phyloP scores from a whole-genome alignment of 2,113 vertebrate species.

The Opisthocomus hoazin region DNA sequence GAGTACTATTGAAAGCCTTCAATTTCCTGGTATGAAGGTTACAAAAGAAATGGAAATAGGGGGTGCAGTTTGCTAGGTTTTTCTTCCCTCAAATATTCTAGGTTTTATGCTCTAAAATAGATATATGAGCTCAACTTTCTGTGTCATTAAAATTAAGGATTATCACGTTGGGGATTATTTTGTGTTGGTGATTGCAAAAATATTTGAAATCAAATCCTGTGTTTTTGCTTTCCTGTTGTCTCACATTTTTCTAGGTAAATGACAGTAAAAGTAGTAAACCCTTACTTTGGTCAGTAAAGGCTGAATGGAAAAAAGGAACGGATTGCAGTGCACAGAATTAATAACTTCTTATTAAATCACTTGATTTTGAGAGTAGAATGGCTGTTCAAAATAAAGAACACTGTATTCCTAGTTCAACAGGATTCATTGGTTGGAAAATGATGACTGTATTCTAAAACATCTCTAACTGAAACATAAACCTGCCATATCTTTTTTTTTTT shows the following conservation, averaged over 20 bases:
- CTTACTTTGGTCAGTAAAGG: not conserved
- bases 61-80: not conserved
- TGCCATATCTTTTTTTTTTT: not conserved
- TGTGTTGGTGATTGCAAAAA: not conserved
- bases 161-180: not conserved
- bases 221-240: not conserved
- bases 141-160: not conserved
- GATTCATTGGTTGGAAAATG: slow-evolving; percentile 44
- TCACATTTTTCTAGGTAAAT: not conserved
- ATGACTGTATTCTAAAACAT: slow-evolving; percentile 29
- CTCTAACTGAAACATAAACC: slow-evolving; percentile 53
- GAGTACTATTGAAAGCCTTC: not conserved
- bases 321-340: not conserved
- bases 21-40: not conserved
- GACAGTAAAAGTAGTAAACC: not conserved
- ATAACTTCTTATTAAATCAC: not conserved
- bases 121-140: not conserved
- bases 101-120: not conserved
- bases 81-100: not conserved
- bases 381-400: not conserved
- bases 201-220: not conserved
- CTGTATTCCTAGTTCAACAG: not conserved
- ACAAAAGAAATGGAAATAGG: not conserved
- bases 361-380: not conserved
- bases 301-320: not conserved